phyloP scores from a whole-genome alignment of 2,888 invertebrate species.

The Caenorhabditis sp. region DNA sequence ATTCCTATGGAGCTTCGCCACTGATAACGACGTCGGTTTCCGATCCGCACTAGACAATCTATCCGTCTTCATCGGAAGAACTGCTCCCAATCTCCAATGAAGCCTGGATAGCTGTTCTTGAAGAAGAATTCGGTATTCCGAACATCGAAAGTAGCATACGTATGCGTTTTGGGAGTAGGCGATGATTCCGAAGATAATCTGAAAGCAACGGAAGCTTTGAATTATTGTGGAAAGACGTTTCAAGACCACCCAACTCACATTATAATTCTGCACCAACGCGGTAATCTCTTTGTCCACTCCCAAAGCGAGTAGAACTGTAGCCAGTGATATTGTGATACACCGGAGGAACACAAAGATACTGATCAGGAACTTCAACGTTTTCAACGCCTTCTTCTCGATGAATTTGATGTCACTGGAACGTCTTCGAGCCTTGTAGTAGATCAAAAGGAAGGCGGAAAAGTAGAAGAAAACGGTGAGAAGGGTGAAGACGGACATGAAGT shows the following conservation, averaged over 20 bases:
- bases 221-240: too few species aligned
- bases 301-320: slow-evolving; percentile 8
- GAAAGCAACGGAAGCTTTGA: not conserved
- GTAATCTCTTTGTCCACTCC: slow-evolving; percentile 26
- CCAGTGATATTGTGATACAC: slow-evolving; percentile 21
- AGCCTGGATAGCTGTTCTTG: slow-evolving; percentile 32
- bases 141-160: slow-evolving; percentile 42
- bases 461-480: slow-evolving; percentile 41
- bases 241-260: slow-evolving; percentile 42
- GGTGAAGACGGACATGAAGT: slow-evolving; percentile 35
- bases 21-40: slow-evolving; percentile 14
- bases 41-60: slow-evolving; percentile 13
- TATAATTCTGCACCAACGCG: slow-evolving; percentile 38
- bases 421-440: slow-evolving; percentile 26
- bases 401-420: slow-evolving; percentile 15
- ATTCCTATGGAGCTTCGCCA: not conserved
- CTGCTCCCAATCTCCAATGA: slow-evolving; percentile 18
- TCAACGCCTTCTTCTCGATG: slow-evolving; percentile 41
- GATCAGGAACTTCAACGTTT: slow-evolving; percentile 47
- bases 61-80: slow-evolving; percentile 15
- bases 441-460: slow-evolving; percentile 17
- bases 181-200: slow-evolving; percentile 23
- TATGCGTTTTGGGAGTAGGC: slow-evolving; percentile 52
- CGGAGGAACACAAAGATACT: slow-evolving; percentile 32
- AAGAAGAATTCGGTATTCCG: slow-evolving; percentile 39